Conservation (phyloP, 2,888 invertebrate species). For the Stegana nigrithorax region DNA sequence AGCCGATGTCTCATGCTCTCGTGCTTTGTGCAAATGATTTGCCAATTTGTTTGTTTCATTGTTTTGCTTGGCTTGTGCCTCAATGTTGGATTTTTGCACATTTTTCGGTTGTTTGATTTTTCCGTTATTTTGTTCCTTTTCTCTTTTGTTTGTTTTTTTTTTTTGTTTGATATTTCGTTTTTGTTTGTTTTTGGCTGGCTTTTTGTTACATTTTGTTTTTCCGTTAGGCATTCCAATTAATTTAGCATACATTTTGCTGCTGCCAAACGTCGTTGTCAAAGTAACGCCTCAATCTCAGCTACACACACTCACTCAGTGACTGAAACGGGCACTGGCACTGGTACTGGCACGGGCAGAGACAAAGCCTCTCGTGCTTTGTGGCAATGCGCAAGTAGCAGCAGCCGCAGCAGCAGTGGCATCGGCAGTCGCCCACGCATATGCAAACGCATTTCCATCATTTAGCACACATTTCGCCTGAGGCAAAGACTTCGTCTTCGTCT, state of each 20-base stretch:
- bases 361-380: too few species aligned
- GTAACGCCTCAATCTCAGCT: not conserved
- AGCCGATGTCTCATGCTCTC: too few species aligned
- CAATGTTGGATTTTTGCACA: constrained; percentile 13
- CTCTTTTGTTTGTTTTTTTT: not conserved
- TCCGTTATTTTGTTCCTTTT: not conserved
- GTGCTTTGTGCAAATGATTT: not conserved
- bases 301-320: not conserved
- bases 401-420: too few species aligned
- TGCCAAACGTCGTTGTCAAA: not conserved
- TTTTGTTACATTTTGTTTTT: constrained; percentile 16
- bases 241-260: constrained; percentile 27
- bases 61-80: constrained; percentile 12
- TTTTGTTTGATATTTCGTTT: not conserved
- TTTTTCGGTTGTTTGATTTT: not conserved
- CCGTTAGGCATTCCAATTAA: constrained; percentile 29
- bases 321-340: too few species aligned
- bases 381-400: too few species aligned
- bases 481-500: not conserved
- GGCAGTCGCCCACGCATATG: not conserved
- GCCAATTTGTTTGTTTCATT: constrained; percentile 28
- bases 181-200: not conserved
- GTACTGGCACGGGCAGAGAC: not conserved
- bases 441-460: constrained; percentile 2
- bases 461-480: constrained; percentile 8